Evolutionary conservation across 2,113 vertebrate species (phyloP).

Genomic region (Pteronura brasiliensis): DNA sequence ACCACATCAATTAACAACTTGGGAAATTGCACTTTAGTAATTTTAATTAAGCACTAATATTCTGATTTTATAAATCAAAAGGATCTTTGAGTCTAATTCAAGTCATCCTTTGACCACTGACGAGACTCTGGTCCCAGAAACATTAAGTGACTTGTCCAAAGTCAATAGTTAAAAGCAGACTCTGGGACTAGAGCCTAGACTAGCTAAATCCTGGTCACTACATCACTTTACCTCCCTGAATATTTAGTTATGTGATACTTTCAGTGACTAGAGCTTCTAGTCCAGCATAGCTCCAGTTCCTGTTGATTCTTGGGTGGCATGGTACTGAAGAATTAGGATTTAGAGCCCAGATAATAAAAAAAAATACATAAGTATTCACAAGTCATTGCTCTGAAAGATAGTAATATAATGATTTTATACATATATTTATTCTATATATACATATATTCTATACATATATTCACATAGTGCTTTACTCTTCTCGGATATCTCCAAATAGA

Average conservation of each 20-base stretch:
- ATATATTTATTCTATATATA: neutral
- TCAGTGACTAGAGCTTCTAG: neutral
- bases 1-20: slow-evolving; percentile 49
- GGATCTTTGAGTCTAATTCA: slow-evolving; percentile 57
- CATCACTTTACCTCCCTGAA: slow-evolving; percentile 18
- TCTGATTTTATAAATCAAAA: slow-evolving; percentile 63
- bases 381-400: neutral
- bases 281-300: neutral
- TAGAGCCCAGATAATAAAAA: slow-evolving; percentile 1
- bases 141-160: slow-evolving; percentile 66
- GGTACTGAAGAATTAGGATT: neutral
- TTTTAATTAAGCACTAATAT: slow-evolving; percentile 64
- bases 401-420: neutral
- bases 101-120: slow-evolving; percentile 66
- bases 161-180: slow-evolving; percentile 59
- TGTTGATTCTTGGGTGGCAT: neutral
- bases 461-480: neutral
- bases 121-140: slow-evolving; percentile 58
- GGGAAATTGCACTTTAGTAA: slow-evolving; percentile 53
- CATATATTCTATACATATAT: neutral
- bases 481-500: neutral
- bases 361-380: neutral
- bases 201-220: slow-evolving; percentile 5
- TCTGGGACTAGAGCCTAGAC: slow-evolving; percentile 48
- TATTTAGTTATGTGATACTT: slow-evolving; percentile 1